A percentile compares a stretch with the other conserved stretches of the same genome.
These are phyloP conservation scores for Andrena fulva DNA, from an alignment of 2,888 invertebrate genomes.

Conservation along the genomic window DNA sequence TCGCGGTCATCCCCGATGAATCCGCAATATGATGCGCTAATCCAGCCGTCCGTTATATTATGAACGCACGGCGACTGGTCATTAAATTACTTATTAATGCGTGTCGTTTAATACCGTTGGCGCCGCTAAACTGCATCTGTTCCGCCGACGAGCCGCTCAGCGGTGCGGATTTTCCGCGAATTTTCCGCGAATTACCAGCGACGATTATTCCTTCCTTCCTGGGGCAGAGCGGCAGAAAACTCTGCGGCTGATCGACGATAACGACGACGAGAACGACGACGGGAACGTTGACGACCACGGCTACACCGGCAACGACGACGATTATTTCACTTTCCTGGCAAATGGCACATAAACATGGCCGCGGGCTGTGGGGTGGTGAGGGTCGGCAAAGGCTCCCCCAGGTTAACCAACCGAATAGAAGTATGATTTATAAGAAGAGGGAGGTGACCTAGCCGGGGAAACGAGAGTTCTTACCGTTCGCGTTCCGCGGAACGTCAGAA, in stretches of 20 bases:
- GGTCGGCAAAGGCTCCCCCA: conserved; percentile 50
- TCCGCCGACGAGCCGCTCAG: too few relatives aligned
- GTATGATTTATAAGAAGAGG: conserved; percentile 76
- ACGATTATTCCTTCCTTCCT: conserved; percentile 1
- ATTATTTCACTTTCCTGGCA: conserved; percentile 76
- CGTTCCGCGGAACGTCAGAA: conserved; percentile 20
- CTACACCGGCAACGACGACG: conserved; percentile 53
- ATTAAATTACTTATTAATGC: conserved; percentile 57
- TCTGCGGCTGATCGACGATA: conserved; percentile 49
- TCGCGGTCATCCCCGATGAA: conserved; percentile 20
- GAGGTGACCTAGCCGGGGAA: conserved; percentile 45
- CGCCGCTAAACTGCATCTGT: not conserved
- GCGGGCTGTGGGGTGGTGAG: conserved; percentile 40
- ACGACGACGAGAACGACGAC: conserved; percentile 46
- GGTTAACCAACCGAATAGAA: conserved; percentile 76
- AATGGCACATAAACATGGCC: conserved; percentile 75
- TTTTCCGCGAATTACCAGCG: conserved; percentile 39
- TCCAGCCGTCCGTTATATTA: conserved; percentile 35
- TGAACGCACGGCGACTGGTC: conserved; percentile 22
- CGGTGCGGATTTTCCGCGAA: not conserved
- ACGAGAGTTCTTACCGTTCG: conserved; percentile 57
- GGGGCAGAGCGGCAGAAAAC: conserved; percentile 4
- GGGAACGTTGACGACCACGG: conserved; percentile 49
- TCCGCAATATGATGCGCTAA: conserved; percentile 28
- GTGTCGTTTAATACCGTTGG: not conserved